Conservation (phyloP, 2,888 invertebrate species). For the Marasmarcha lunaedactyla region DNA sequence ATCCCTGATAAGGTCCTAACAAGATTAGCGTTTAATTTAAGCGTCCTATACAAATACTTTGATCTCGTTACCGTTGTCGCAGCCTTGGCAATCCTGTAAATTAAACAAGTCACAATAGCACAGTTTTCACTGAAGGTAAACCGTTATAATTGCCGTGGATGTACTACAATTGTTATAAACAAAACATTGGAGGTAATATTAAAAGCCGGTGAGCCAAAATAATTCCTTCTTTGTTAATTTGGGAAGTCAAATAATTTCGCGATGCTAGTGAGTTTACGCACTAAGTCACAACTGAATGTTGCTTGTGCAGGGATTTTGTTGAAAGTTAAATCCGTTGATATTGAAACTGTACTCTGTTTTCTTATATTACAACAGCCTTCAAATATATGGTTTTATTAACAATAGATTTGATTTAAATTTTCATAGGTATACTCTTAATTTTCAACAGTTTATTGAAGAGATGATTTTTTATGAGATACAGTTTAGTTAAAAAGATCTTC, state of each 20-base stretch:
- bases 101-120: conserved; percentile 24
- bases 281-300: too few relatives aligned
- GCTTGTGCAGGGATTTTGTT: too few relatives aligned
- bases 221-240: neutral
- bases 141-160: neutral
- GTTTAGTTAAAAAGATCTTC: too few relatives aligned
- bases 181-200: neutral
- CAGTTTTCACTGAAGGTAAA: conserved; percentile 4
- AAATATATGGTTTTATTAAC: too few relatives aligned
- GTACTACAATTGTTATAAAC: neutral
- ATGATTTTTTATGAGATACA: too few relatives aligned
- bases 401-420: too few relatives aligned
- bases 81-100: conserved; percentile 21
- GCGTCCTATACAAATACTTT: conserved; percentile 41
- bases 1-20: conserved; percentile 25
- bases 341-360: too few relatives aligned
- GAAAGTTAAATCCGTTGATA: too few relatives aligned
- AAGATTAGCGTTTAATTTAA: conserved; percentile 36
- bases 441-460: too few relatives aligned
- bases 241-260: neutral
- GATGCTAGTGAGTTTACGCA: neutral
- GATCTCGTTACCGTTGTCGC: conserved; percentile 33
- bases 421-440: too few relatives aligned
- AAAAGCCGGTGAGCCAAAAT: neutral
- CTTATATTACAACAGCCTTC: too few relatives aligned